Evolutionary conservation across 1,140 invertebrate genomes (phyloP).

Genomic region (Meloidogyne floridensis): DNA sequence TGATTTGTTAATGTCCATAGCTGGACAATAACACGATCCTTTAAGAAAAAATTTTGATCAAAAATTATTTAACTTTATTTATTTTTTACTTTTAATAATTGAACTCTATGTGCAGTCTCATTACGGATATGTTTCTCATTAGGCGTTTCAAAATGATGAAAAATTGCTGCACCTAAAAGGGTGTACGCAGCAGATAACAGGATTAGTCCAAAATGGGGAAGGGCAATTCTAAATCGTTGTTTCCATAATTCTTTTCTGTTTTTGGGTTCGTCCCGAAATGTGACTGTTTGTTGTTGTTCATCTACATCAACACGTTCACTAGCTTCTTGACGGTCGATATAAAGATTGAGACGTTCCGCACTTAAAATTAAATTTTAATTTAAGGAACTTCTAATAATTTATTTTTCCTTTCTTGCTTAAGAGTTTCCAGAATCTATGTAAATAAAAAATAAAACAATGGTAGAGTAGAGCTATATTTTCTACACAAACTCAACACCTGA

Average conservation of each 20-base stretch:
- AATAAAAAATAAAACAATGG: not conserved
- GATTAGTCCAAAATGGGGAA: slow-evolving; percentile 62
- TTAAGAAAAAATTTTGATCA: slow-evolving; percentile 12
- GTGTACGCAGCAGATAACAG: slow-evolving; percentile 61
- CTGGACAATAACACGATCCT: slow-evolving; percentile 51
- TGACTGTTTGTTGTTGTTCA: slow-evolving; percentile 37
- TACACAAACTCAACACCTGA: not conserved
- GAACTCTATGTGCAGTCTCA: slow-evolving; percentile 55
- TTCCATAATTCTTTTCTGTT: slow-evolving; percentile 53
- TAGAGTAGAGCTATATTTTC: not conserved
- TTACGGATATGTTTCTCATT: slow-evolving; percentile 56
- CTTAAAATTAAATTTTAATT: slow-evolving; percentile 32
- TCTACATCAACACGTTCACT: slow-evolving; percentile 38
- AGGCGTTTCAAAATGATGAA: slow-evolving; percentile 57
- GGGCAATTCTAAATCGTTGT: slow-evolving; percentile 55
- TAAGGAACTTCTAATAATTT: too few species aligned
- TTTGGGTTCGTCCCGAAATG: slow-evolving; percentile 46
- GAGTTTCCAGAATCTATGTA: too few species aligned
- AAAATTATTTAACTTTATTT: too few species aligned
- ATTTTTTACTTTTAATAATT: slow-evolving; percentile 33
- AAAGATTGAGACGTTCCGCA: slow-evolving; percentile 54
- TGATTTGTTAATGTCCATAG: slow-evolving; percentile 50
- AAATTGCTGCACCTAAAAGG: slow-evolving; percentile 60
- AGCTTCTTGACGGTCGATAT: slow-evolving; percentile 47
- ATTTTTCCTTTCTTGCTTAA: not conserved